Evolutionary conservation across 1,140 invertebrate genomes (phyloP).

Genomic region (Ptiloglossa arizonensis): DNA sequence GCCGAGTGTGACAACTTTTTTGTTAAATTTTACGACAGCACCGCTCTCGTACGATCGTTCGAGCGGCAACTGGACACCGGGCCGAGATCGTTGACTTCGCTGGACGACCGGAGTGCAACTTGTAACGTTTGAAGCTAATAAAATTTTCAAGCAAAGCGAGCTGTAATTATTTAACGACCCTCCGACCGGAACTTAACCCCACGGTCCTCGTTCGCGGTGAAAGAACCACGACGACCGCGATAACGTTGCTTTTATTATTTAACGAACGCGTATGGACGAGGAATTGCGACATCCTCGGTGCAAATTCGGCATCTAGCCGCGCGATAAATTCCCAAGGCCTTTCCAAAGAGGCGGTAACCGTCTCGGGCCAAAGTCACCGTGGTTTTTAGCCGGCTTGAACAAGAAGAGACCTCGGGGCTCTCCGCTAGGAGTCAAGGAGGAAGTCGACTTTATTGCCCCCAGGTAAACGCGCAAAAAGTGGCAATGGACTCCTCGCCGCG

Average conservation of each 20-base stretch:
- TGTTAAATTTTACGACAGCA: too few species aligned
- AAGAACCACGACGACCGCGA: too few species aligned
- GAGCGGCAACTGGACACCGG: too few species aligned
- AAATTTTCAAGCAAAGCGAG: too few species aligned
- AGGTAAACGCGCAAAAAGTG: slow-evolving; percentile 54
- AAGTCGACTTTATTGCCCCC: slow-evolving; percentile 65
- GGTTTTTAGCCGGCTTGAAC: not conserved
- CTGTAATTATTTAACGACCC: too few species aligned
- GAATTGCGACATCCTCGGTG: not conserved
- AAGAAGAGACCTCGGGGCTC: not conserved
- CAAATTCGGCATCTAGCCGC: not conserved
- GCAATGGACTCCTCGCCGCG: slow-evolving; percentile 11
- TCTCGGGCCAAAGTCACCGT: not conserved
- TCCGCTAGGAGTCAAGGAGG: slow-evolving; percentile 57
- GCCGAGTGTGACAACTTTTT: too few species aligned
- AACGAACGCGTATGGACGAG: not conserved
- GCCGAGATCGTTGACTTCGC: too few species aligned
- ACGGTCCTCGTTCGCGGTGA: not conserved
- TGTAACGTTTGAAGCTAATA: too few species aligned
- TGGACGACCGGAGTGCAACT: too few species aligned
- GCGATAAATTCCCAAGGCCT: slow-evolving; percentile 17
- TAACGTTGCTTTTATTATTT: not conserved
- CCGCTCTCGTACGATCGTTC: too few species aligned
- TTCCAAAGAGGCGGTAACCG: not conserved
- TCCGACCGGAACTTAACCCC: too few species aligned